Base-by-base conservation (phyloP, 2,888 invertebrate genomes). In the Blomia tropicalis region DNA sequence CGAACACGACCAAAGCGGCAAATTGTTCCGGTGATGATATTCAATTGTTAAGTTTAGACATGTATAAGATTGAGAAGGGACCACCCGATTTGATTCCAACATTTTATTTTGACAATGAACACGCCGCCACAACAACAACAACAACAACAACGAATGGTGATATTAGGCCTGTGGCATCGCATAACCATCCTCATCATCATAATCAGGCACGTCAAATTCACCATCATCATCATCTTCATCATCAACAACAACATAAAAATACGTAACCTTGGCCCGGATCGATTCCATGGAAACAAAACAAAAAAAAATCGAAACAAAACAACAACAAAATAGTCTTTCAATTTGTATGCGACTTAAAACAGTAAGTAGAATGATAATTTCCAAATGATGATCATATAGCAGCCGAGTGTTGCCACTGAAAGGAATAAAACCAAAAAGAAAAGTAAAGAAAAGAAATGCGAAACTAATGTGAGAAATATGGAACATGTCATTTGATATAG, bases 61-160 rank as follows among this genome's bases (percentile, higher is more conserved):
- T 56, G 23, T 56, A 56, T 30, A 56, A 27, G 17, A 56, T 56
- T 25, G 29, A 56, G 11, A 56, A 56, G 29, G 56, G 27, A 19
- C 56, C 56, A 25, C 56, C 56, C 2, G 56, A 56, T 56, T 56
- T 56, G 29, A 56, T 56, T 19, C 56, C 56, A 32, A 56, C 56
- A 23, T 56, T 56, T 29, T 56, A 56, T 56, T 56, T 27, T 25
- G 22, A 47, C 36, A 47, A 47, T n/a, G 51, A 47, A 19, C 7
- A 41, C 41, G 41, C 14, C 41, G 41, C 41, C n/a, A n/a, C n/a
- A n/a, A n/a, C n/a, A n/a, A n/a, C n/a, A n/a, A n/a, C n/a, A n/a
- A n/a, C n/a, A n/a, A n/a, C n/a, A n/a, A n/a, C n/a, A n/a, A n/a
- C 7, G 17, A 36, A 36, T 36, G 36, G 36, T 36, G 36, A 36